Evolutionary conservation across 1,140 invertebrate genomes (phyloP).

Genomic region (Hyles euphorbiae): DNA sequence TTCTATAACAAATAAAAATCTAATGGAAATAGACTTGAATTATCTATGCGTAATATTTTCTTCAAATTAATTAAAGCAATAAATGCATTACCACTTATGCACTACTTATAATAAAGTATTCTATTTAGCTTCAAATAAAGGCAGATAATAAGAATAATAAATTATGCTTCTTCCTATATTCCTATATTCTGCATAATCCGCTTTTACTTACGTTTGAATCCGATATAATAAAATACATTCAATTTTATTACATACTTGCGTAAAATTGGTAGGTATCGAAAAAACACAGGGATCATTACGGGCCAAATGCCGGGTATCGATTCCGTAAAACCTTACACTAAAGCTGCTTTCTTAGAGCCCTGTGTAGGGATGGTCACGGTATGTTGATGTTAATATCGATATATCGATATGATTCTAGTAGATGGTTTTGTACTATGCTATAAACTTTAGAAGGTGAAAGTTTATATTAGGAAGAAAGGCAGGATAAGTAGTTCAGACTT

Average conservation of each 20-base stretch:
- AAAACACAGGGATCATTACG: constrained; percentile 12
- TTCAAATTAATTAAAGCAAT: no score
- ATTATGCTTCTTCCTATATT: not conserved
- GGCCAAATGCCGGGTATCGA: constrained; percentile 8
- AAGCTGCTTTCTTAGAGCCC: constrained; percentile 7
- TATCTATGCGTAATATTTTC: no score
- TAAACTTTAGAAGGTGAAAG: no score
- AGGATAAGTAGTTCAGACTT: no score
- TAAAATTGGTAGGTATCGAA: constrained; percentile 8
- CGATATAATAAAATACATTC: not conserved
- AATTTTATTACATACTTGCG: constrained; percentile 4
- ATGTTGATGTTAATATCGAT: not conserved
- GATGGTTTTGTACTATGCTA: not conserved
- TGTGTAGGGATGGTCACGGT: not conserved
- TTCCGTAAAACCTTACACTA: constrained; percentile 13
- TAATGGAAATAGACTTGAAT: no score
- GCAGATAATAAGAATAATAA: no score
- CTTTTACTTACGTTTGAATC: not conserved
- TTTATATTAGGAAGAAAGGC: no score
- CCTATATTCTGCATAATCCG: not conserved
- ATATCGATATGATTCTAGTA: constrained; percentile 3
- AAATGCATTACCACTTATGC: no score
- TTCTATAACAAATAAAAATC: no score
- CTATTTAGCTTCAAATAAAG: no score
- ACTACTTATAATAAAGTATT: no score